Conservation (phyloP, 1,140 invertebrate species). For the Gonioctena quinquepunctata region DNA sequence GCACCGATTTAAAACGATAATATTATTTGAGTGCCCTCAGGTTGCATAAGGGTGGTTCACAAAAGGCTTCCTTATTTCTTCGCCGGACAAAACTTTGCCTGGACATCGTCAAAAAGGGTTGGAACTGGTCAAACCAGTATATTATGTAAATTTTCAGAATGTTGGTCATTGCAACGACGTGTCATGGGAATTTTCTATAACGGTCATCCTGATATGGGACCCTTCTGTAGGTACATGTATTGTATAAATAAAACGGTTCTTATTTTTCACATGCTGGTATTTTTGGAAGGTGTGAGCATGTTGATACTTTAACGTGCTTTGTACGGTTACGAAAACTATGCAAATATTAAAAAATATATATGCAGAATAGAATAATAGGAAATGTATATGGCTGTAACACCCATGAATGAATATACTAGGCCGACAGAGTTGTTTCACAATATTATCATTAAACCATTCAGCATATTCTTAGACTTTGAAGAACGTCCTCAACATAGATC, state of each 20-base stretch:
- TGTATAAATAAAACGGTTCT: background rate
- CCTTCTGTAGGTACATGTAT: background rate
- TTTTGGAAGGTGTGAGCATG: background rate
- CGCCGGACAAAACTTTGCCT: conserved; percentile 16
- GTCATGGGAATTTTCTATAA: conserved; percentile 17
- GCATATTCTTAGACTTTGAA: too few species aligned
- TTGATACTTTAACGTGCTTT: background rate
- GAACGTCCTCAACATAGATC: too few species aligned
- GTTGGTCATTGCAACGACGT: conserved; percentile 15
- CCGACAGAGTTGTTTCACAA: too few species aligned
- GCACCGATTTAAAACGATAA: conserved; percentile 19
- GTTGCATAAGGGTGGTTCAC: conserved; percentile 1
- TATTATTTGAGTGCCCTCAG: conserved; percentile 15
- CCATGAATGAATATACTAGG: too few species aligned
- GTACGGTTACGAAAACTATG: too few species aligned
- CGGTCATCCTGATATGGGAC: conserved; percentile 21
- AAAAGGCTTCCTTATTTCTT: conserved; percentile 24
- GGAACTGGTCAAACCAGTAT: conserved; percentile 25
- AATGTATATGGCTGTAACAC: too few species aligned
- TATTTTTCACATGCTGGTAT: background rate
- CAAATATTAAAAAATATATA: too few species aligned
- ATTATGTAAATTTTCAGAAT: conserved; percentile 21
- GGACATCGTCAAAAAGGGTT: conserved; percentile 19
- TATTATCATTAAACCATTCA: too few species aligned
- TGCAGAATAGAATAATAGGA: too few species aligned